Base-by-base conservation (phyloP, 1,140 invertebrate species). In the Pectinophora gossypiella region DNA sequence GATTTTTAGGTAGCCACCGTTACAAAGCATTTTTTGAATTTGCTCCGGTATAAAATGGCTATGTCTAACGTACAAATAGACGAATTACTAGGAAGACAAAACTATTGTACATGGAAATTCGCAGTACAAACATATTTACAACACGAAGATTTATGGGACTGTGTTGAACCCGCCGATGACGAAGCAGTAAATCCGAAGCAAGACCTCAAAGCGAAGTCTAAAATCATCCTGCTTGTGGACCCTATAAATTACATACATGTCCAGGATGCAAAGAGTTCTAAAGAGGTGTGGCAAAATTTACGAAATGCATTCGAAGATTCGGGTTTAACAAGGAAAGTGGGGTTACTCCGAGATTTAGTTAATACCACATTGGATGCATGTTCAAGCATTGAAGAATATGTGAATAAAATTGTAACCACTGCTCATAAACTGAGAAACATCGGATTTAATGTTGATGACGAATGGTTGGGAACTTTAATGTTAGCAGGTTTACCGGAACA, bases 251-350 rank as follows among this genome's bases (percentile, higher is more conserved):
- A n/a, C n/a, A n/a, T n/a, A 9, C 66, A 75, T 38, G 51, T 77
- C 2, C 54, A 61, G 38, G 36, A 46, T 16, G 52, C 49, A 15
- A 51, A 18, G 12, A 68, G 44, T 13, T 58, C 68, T 7, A 65
- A 65, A 45, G 60, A 65, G 48, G 61, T 58, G 18, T 74, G 63
- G 59, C 51, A 72, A n/a, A 64, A 60, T n/a, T 48, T 74, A 15
- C 19, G 58, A 35, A 51, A 35, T 46, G 45, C 60, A 9, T 72
- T 72, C 54, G 59, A 68, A 32, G 68, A 76, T 51, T 56, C 51
- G 5, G 74, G 69, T 18, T 43, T 73, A 13, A 61, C 64, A 43
- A 45, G 72, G 44, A 54, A 48, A 63, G 62, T 76, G 21, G 49
- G 56, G 15, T 50, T 76, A 15, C 40, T 74, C 6, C 19, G 61